Percentiles rank a stretch among this genome's conserved stretches.
phyloP scores from a whole-genome alignment of 2,888 invertebrate species.

The Pyrocoelia pectoralis region DNA sequence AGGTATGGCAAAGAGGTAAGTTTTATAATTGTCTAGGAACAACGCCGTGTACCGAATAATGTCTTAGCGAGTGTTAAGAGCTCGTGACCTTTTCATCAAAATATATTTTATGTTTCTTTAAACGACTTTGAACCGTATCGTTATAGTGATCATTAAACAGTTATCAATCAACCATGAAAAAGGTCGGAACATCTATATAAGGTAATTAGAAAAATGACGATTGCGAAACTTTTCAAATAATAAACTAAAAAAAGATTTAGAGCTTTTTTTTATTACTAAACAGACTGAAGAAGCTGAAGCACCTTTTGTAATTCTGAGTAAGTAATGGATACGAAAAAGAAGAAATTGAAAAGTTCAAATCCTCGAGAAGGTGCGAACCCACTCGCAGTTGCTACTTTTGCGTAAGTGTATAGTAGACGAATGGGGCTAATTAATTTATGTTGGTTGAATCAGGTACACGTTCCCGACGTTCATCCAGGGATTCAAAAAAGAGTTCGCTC shows the following conservation, averaged over 20 bases:
- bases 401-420: not conserved
- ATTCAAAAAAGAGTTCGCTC: constrained; percentile 70
- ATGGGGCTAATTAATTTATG: too few species aligned
- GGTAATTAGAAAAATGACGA: not conserved
- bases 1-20: too few species aligned
- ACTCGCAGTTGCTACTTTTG: not conserved
- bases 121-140: not conserved
- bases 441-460: constrained; percentile 69
- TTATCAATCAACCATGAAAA: constrained; percentile 9
- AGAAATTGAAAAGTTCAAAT: not conserved
- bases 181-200: constrained; percentile 4
- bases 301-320: not conserved
- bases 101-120: not conserved
- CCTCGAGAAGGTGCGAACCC: not conserved
- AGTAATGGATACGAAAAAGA: not conserved
- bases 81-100: not conserved
- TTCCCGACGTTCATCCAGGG: constrained; percentile 74
- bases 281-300: not conserved
- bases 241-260: not conserved
- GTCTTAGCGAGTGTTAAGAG: not conserved
- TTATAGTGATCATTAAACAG: not conserved
- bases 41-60: too few species aligned
- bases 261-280: not conserved
- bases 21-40: too few species aligned
- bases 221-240: not conserved